A percentile compares a stretch with the other conserved stretches of the same genome.
Conservation (phyloP, 1,140 invertebrate species). For the Penaeus indicus region DNA sequence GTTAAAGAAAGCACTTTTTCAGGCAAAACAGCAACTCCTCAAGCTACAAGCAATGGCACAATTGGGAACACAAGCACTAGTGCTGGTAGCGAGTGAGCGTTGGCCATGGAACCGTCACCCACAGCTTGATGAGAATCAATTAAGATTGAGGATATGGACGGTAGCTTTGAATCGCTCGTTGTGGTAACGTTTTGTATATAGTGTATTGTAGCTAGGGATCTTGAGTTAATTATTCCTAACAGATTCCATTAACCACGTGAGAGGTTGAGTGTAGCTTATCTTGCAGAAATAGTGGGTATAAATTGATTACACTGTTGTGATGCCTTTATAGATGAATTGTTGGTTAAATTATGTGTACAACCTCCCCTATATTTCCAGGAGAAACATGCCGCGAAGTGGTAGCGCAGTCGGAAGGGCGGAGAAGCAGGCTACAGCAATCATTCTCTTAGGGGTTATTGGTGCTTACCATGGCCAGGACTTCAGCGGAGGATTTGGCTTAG, state of each 20-base stretch:
- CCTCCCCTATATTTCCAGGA: conserved; percentile 15
- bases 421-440: conserved; percentile 98
- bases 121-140: conserved; percentile 63
- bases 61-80: neutral
- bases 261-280: no score
- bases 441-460: conserved; percentile 96
- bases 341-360: neutral
- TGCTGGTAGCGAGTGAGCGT: conserved; percentile 14
- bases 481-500: conserved; percentile 81
- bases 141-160: conserved; percentile 67
- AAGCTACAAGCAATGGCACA: conserved; percentile 33
- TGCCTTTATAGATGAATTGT: no score
- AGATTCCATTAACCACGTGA: no score
- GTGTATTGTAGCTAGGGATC: neutral
- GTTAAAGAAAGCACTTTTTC: neutral
- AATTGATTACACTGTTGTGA: neutral
- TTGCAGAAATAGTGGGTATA: no score
- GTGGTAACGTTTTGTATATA: neutral
- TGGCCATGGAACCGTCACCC: conserved; percentile 54
- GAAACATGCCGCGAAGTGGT: conserved; percentile 59
- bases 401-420: conserved; percentile 79
- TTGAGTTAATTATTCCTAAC: neutral
- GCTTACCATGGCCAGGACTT: conserved; percentile 95
- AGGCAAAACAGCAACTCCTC: conserved; percentile 17
- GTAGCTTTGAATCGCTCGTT: conserved; percentile 22